Evolutionary conservation across 2,888 invertebrate species (phyloP).

Genomic region (Amblyjoppa fuscipennis): DNA sequence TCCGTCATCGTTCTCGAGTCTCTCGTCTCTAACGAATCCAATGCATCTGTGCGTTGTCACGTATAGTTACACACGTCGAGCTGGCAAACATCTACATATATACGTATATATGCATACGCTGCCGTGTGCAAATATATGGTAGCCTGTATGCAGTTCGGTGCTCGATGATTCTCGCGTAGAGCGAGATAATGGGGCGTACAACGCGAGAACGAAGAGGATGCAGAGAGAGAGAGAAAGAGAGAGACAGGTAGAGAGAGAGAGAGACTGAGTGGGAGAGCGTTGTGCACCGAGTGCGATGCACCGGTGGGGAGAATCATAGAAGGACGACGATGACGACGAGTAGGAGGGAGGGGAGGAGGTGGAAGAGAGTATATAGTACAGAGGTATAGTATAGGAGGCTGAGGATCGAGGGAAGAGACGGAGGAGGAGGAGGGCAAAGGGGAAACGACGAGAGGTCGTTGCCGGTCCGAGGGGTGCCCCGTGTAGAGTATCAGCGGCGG

Average conservation of each 20-base stretch:
- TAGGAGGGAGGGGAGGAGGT: conserved; percentile 31
- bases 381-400: conserved; percentile 1
- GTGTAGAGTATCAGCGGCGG: conserved; percentile 51
- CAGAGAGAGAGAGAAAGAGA: conserved; percentile 41
- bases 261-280: conserved; percentile 26
- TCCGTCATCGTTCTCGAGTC: conserved; percentile 2
- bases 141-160: conserved; percentile 13
- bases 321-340: conserved; percentile 51
- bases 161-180: conserved; percentile 62
- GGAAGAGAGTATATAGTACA: conserved; percentile 13
- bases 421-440: conserved; percentile 62
- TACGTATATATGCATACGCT: conserved; percentile 5
- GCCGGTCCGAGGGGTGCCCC: conserved; percentile 68
- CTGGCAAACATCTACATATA: neutral
- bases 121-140: conserved; percentile 27
- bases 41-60: neutral
- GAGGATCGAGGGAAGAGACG: conserved; percentile 16
- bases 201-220: conserved; percentile 42
- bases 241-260: conserved; percentile 51
- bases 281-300: conserved; percentile 62
- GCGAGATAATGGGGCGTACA: conserved; percentile 46
- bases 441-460: conserved; percentile 69
- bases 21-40: conserved; percentile 6
- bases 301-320: conserved; percentile 62
- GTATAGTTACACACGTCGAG: neutral